A percentile compares a stretch with the other conserved stretches of the same genome.
Evolutionary conservation across 2,797 vertebrate species (phyloP).

Genomic region (Neostethus bicornis): DNA sequence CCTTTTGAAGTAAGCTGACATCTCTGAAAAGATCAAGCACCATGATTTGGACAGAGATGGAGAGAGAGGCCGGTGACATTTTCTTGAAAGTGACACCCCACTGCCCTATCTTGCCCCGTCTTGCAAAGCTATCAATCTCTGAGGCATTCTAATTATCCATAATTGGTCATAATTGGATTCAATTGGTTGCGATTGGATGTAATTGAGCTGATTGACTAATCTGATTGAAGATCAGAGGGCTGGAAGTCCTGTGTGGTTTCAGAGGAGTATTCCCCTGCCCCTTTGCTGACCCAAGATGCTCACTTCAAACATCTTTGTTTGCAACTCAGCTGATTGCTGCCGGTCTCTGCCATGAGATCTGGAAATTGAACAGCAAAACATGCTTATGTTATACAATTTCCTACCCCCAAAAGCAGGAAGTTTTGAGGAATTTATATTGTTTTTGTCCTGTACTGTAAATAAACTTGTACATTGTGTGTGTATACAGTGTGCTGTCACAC

Average conservation of each 20-base stretch:
- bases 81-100: constrained; percentile 66
- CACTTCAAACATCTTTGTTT: constrained; percentile 66
- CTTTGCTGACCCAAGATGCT: constrained; percentile 58
- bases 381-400: constrained; percentile 32
- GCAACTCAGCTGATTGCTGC: constrained; percentile 66
- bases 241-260: constrained; percentile 67
- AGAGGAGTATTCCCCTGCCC: constrained; percentile 64
- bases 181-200: constrained; percentile 77
- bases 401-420: constrained; percentile 10
- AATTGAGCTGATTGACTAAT: constrained; percentile 74
- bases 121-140: constrained; percentile 72
- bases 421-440: constrained; percentile 15
- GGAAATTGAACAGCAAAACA: constrained; percentile 30
- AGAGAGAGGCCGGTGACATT: constrained; percentile 36
- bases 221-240: constrained; percentile 76
- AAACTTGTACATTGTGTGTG: constrained; percentile 20
- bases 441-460: constrained; percentile 20
- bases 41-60: constrained; percentile 44
- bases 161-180: constrained; percentile 75
- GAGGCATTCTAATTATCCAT: constrained; percentile 71
- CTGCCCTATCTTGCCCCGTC: constrained; percentile 66
- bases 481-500: constrained; percentile 29
- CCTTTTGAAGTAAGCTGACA: constrained; percentile 40
- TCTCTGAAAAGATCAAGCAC: constrained; percentile 37
- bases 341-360: constrained; percentile 38